A percentile compares a stretch with the other conserved stretches of the same genome.
These are phyloP conservation scores for Macrophya alboannulata DNA, from an alignment of 2,888 invertebrate species.

Conservation along the genomic window DNA sequence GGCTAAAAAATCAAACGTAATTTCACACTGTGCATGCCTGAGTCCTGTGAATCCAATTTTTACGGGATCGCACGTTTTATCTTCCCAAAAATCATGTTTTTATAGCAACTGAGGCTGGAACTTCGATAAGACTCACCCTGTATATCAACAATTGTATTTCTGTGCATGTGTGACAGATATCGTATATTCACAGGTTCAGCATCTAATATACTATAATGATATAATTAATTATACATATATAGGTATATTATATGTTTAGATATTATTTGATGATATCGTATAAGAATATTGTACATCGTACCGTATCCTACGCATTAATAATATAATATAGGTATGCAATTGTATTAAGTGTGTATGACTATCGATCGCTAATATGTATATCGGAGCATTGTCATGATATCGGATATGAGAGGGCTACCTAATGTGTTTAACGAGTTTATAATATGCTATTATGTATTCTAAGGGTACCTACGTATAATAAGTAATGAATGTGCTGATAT, in stretches of 20 bases:
- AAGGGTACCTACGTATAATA: slow-evolving; percentile 61
- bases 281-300: slow-evolving; percentile 1
- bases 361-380: slow-evolving; percentile 60
- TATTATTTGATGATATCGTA: slow-evolving; percentile 23
- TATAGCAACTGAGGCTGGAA: too few relatives aligned
- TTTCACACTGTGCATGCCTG: too few relatives aligned
- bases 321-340: slow-evolving; percentile 56
- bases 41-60: too few relatives aligned
- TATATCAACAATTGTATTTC: slow-evolving; percentile 43
- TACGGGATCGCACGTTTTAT: too few relatives aligned
- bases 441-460: slow-evolving; percentile 49
- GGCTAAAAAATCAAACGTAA: too few relatives aligned
- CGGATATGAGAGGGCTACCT: slow-evolving; percentile 70
- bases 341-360: slow-evolving; percentile 29
- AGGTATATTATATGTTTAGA: slow-evolving; percentile 51
- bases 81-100: too few relatives aligned
- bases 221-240: slow-evolving; percentile 59
- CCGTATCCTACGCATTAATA: slow-evolving; percentile 18
- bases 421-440: slow-evolving; percentile 70
- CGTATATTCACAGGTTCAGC: neutral
- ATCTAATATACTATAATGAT: slow-evolving; percentile 58
- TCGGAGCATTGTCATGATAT: slow-evolving; percentile 59
- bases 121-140: neutral
- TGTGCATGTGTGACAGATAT: slow-evolving; percentile 56
- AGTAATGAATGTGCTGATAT: slow-evolving; percentile 11